Evolutionary conservation across 2,888 invertebrate species (phyloP), one percentile per base, ranked within the genome.

Genomic region (Carabus problematicus): DNA sequence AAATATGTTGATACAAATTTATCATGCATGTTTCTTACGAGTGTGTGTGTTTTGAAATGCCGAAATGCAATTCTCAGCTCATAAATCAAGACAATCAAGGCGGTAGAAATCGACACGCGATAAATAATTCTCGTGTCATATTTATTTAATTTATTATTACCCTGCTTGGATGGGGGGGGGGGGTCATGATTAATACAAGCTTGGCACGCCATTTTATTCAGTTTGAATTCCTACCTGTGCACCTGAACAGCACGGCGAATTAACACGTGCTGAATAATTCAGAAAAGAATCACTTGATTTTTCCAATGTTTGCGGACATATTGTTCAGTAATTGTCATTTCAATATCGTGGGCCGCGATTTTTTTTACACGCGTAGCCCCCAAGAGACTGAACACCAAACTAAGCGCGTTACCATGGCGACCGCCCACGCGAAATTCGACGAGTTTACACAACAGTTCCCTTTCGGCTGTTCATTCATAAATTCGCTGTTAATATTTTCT

Each of bases 121-220:
- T 67, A 67, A 67, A 67, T 67, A 67, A 67, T 67, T 67, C 60
- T 43, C n/a, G n/a, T 67, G 67, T 67, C 60, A 67, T 67, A 67
- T 67, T 67, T 67, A 67, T 67, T 67, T 67, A 67, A 67, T 67
- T 67, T 67, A 67, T 67, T 60, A 67, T 67, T 67, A 60, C 67
- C n/a, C n/a, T n/a, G n/a, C n/a, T n/a, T 43, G 67, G 67, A 9
- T 67, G 49, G 29, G 2, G 29, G 6, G 29, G 6, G 29, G 6
- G 60, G 19, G 52, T 49, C 59, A 60, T 67, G 67, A 67, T 67
- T 67, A 67, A 67, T 67, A 60, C 49, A 39, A 14, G 16, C 66
- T 54, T 12, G n/a, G 47, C 47, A 59, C 49, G 66, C 58, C 8
- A 18, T 56, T 39, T 3, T 29, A 29, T 29, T 29, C 6, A 29